A percentile compares a stretch with the other conserved stretches of the same genome.
Conservation (phyloP, 2,113 vertebrate genomes). For the Xyrauchen texanus region DNA sequence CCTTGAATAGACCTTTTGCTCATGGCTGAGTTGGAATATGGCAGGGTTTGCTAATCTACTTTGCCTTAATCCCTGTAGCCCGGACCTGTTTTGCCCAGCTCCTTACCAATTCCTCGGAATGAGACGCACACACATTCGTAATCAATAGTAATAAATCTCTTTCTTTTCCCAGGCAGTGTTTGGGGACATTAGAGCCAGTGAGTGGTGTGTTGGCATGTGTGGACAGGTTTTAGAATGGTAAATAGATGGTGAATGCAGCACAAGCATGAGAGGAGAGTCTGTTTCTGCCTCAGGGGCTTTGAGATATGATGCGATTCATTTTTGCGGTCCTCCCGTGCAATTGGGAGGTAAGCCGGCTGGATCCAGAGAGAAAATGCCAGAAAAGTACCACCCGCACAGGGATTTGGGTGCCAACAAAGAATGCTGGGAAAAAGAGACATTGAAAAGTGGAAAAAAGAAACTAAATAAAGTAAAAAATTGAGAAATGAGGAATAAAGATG, state of each 20-base stretch:
- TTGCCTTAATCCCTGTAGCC: conserved; percentile 56
- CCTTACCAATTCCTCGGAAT: conserved; percentile 41
- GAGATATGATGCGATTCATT: conserved; percentile 55
- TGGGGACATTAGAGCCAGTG: conserved; percentile 29
- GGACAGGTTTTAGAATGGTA: conserved; percentile 47
- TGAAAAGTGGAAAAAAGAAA: conserved; percentile 26
- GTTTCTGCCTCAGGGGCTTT: conserved; percentile 50
- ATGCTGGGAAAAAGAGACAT: conserved; percentile 18
- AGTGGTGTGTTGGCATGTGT: conserved; percentile 43
- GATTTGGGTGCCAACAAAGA: conserved; percentile 46
- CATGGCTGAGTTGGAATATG: conserved; percentile 49
- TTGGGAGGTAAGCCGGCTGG: conserved; percentile 49
- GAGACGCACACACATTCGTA: conserved; percentile 23
- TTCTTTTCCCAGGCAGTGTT: conserved; percentile 40
- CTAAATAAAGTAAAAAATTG: background rate
- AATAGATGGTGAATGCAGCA: conserved; percentile 53
- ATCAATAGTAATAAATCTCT: conserved; percentile 54
- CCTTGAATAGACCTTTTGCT: conserved; percentile 44
- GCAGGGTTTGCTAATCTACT: conserved; percentile 53
- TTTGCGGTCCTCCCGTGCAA: conserved; percentile 47
- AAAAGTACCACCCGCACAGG: conserved; percentile 49
- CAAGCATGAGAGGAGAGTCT: conserved; percentile 40
- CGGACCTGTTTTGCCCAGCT: conserved; percentile 42
- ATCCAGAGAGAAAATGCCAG: conserved; percentile 47
- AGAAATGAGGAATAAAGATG: background rate